Conservation (phyloP, 1,140 invertebrate species). For the Geopemphigus sp. region DNA sequence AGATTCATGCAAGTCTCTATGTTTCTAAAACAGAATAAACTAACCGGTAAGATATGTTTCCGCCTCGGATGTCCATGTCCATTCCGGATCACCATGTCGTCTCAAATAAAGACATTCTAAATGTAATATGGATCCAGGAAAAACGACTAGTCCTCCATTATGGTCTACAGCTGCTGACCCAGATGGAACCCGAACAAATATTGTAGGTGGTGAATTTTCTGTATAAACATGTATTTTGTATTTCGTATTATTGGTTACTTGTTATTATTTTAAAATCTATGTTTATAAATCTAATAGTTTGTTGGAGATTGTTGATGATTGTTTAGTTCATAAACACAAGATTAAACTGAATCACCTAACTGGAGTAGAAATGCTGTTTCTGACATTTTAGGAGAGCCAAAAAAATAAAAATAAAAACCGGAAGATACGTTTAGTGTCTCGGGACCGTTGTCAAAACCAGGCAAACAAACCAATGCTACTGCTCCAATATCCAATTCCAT, state of each 20-base stretch:
- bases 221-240: constrained; percentile 52
- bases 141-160: constrained; percentile 73
- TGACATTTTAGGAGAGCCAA: constrained; percentile 23
- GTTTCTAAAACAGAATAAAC: not conserved
- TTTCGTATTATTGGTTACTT: not conserved
- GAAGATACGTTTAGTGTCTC: constrained; percentile 28
- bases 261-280: constrained; percentile 15
- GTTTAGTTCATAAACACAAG: constrained; percentile 7
- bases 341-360: constrained; percentile 22
- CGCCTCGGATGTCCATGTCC: constrained; percentile 78
- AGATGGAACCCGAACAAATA: constrained; percentile 73
- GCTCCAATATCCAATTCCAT: not conserved
- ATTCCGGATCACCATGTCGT: constrained; percentile 74
- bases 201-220: constrained; percentile 81
- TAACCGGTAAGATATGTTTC: constrained; percentile 41
- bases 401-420: constrained; percentile 14
- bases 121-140: constrained; percentile 77
- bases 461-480: constrained; percentile 1
- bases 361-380: constrained; percentile 21
- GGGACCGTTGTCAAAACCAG: constrained; percentile 41
- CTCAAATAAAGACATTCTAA: constrained; percentile 78
- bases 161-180: constrained; percentile 78
- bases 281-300: constrained; percentile 1
- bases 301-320: too few relatives aligned
- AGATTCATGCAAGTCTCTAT: not conserved